Evolutionary conservation across 2,113 vertebrate genomes (phyloP).

Genomic region (Daboia siamensis): DNA sequence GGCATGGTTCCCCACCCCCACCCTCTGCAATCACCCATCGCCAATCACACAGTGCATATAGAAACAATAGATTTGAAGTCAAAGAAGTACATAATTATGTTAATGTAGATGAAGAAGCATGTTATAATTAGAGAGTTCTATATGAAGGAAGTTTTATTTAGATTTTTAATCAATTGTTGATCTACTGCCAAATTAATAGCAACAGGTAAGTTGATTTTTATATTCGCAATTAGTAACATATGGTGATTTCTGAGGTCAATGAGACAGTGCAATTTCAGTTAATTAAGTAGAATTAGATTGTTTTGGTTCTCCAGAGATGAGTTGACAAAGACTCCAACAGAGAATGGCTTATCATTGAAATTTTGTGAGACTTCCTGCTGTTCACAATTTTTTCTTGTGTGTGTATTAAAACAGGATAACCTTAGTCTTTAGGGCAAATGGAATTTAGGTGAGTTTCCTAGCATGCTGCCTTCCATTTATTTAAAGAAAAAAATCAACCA

Average conservation of each 20-base stretch:
- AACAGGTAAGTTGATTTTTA: background rate
- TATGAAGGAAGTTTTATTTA: background rate
- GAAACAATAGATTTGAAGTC: background rate
- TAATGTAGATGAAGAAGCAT: background rate
- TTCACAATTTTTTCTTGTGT: conserved; percentile 49
- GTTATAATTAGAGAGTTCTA: background rate
- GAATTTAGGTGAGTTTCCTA: conserved; percentile 47
- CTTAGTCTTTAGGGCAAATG: conserved; percentile 47
- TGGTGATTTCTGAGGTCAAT: background rate
- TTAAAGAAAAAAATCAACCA: conserved; percentile 38
- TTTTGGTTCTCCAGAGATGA: conserved; percentile 18
- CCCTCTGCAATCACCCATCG: too few relatives aligned
- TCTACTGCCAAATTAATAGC: background rate
- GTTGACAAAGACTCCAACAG: conserved; percentile 19
- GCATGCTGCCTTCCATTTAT: conserved; percentile 35
- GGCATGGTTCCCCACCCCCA: too few relatives aligned
- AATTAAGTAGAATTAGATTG: background rate
- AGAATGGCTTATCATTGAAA: conserved; percentile 32
- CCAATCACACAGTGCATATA: background rate
- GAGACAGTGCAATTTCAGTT: background rate
- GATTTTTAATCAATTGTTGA: background rate
- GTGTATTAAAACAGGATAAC: conserved; percentile 53
- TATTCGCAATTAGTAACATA: background rate
- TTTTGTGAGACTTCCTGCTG: conserved; percentile 46
- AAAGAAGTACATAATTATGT: background rate